These are phyloP conservation scores for Phortica variegata DNA, from an alignment of 1,140 invertebrate species.

Conservation along the genomic window DNA sequence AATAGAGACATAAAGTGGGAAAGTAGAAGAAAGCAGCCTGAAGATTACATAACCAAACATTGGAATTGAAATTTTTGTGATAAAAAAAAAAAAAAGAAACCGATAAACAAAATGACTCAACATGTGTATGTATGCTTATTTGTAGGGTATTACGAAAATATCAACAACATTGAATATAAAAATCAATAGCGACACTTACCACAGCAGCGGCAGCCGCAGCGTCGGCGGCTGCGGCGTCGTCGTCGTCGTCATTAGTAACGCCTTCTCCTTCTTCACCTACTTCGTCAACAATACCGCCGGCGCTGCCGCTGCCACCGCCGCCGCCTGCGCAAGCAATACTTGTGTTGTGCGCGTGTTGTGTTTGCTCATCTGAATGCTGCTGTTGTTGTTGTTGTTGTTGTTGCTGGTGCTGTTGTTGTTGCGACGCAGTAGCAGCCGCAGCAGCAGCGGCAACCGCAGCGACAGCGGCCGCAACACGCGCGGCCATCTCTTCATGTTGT, in stretches of 20 bases:
- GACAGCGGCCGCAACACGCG: constrained; percentile 40
- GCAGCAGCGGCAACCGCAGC: constrained; percentile 37
- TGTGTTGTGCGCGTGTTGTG: too few species aligned
- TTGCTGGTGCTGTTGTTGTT: constrained; percentile 23
- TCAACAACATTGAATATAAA: constrained; percentile 20
- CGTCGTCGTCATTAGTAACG: not conserved
- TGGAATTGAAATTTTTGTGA: too few species aligned
- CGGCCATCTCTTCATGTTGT: constrained; percentile 27
- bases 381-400: constrained; percentile 9
- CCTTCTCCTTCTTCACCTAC: too few species aligned
- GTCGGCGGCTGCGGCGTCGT: constrained; percentile 3
- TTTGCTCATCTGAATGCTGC: not conserved
- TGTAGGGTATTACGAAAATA: constrained; percentile 8
- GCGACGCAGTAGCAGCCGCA: constrained; percentile 29
- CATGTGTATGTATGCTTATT: not conserved
- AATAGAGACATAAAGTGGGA: too few species aligned
- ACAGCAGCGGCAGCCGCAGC: constrained; percentile 36
- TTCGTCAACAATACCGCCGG: constrained; percentile 13
- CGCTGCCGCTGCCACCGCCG: constrained; percentile 14
- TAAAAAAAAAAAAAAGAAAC: too few species aligned
- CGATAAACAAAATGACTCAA: constrained; percentile 18
- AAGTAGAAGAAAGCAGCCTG: too few species aligned
- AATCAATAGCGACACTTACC: constrained; percentile 32
- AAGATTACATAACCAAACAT: too few species aligned
- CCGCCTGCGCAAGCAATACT: constrained; percentile 18